Conservation (phyloP, 2,888 invertebrate genomes). For the Coremacera marginata region DNA sequence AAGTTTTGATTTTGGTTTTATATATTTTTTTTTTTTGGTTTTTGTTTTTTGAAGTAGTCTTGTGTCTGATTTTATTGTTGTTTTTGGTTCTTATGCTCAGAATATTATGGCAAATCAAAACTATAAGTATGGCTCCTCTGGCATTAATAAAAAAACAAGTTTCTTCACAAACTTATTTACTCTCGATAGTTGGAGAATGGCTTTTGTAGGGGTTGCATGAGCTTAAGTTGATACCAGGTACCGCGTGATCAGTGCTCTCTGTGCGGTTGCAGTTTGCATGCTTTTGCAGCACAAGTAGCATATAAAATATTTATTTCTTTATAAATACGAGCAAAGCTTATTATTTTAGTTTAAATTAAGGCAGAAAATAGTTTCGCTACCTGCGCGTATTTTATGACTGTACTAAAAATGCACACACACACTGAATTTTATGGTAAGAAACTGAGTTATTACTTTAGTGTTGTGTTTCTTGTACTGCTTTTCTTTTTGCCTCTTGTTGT, state of each 20-base stretch:
- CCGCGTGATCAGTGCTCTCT: too few relatives aligned
- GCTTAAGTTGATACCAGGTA: too few relatives aligned
- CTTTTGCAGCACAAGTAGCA: background rate
- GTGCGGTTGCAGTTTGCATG: too few relatives aligned
- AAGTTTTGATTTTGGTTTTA: background rate
- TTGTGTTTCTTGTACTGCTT: background rate
- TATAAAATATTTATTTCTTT: background rate
- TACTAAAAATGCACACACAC: background rate
- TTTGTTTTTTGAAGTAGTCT: background rate
- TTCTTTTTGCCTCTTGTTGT: background rate
- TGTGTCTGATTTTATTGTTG: background rate
- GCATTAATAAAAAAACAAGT: too few relatives aligned
- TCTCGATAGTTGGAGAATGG: background rate
- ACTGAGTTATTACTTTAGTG: background rate
- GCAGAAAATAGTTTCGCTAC: background rate
- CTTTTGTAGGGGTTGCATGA: background rate
- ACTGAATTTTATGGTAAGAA: background rate
- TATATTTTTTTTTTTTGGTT: background rate
- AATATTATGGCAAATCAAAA: background rate
- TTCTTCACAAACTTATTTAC: background rate
- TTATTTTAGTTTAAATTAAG: too few relatives aligned
- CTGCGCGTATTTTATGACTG: background rate
- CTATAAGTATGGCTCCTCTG: background rate
- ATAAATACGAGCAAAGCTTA: constrained; percentile 13
- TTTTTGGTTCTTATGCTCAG: too few relatives aligned